Conservation (phyloP, 1,140 invertebrate species). For the Hetaerina americana region DNA sequence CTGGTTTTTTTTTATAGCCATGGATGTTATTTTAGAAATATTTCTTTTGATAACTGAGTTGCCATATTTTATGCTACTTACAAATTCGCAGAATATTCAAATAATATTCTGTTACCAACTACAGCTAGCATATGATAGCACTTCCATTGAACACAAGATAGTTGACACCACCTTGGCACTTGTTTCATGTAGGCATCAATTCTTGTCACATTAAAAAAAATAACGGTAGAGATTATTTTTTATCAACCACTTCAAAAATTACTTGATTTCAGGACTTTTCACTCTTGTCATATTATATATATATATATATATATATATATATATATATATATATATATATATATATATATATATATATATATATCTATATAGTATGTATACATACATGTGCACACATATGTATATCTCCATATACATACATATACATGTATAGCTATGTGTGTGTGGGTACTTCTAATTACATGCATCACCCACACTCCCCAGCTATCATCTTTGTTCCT, state of each 20-base stretch:
- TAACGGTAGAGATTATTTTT: no score
- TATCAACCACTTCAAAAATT: no score
- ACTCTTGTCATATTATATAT: not conserved
- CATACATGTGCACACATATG: not conserved
- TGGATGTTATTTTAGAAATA: not conserved
- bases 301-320: not conserved
- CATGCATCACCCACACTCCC: not conserved
- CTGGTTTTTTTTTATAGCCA: not conserved
- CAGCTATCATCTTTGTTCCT: not conserved
- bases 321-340: not conserved
- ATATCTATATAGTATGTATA: not conserved
- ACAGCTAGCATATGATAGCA: not conserved
- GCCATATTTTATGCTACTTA: not conserved
- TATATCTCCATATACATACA: not conserved
- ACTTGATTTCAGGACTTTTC: not conserved
- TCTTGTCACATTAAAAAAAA: constrained; percentile 1
- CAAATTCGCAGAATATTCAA: not conserved
- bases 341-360: not conserved
- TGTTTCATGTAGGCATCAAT: not conserved
- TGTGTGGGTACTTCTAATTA: not conserved
- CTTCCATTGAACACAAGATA: not conserved
- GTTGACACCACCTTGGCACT: not conserved
- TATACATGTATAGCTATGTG: not conserved
- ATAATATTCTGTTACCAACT: not conserved
- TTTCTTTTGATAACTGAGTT: not conserved